Evolutionary conservation across 2,888 invertebrate genomes (phyloP), one percentile per base, ranked within the genome.

Genomic region (Ormyrus labotus): DNA sequence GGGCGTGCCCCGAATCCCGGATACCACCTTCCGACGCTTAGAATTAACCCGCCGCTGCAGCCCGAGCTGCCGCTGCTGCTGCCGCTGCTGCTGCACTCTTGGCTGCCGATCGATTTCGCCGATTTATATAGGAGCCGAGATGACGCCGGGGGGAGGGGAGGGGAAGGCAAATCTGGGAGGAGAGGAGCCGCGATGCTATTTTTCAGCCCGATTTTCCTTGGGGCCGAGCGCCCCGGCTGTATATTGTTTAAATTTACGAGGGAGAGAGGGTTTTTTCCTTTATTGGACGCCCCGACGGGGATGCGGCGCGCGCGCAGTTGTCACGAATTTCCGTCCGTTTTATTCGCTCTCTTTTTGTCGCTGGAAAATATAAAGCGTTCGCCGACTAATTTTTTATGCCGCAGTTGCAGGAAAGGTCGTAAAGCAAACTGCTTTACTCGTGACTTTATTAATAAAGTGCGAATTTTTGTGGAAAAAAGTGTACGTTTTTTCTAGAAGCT

Each of bases 1-100:
- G 90, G 90, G 90, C 90, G 90, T 90, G 90, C 90, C 90, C 88
- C 86, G 90, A 89, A 90, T 90, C 88, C 84, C 82, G 88, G 90
- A 90, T 89, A 87, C 88, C 86, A 88, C 75, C 75, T 63, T 68
- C 60, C 53, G 34, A n/a, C 50, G 34, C 34, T 34, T 34, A 4
- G 45, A 68, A 65, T 48, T 34, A 13, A 5, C 65, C 64, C 50
- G 13, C 48, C n/a, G 51, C 45, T 61, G 34, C 34, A 34, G 34
- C 34, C 34, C 3, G 34, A 34, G 34, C 34, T 34, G 34, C 34
- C 34, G 34, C 65, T 57, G 13, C 57, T 48, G 50, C 7, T 48
- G 53, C 65, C 57, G 13, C 57, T 19, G 50, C 7, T 48, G 53
- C 47, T 48, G 57, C 34, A 19, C 55, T 58, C 50, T 53, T 13